Conservation (phyloP, 1,140 invertebrate species). For the Nylanderia fulva region DNA sequence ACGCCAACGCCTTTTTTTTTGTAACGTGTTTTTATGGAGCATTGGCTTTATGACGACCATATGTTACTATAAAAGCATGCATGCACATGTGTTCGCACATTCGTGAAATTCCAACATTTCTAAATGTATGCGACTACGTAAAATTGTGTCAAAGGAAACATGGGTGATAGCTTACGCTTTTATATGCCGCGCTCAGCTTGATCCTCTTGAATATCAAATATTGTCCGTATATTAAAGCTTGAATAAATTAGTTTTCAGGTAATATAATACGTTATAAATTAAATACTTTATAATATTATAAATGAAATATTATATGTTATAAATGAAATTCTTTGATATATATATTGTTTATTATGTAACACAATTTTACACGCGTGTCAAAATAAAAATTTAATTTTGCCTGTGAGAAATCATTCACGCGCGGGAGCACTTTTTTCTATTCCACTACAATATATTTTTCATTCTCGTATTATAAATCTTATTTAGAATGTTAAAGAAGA, state of each 20-base stretch:
- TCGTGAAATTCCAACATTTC: slow-evolving; percentile 39
- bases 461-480: slow-evolving; percentile 1
- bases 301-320: background rate
- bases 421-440: background rate
- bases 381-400: background rate
- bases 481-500: background rate
- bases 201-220: slow-evolving; percentile 21
- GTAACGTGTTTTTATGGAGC: slow-evolving; percentile 33
- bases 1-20: slow-evolving; percentile 29
- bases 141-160: slow-evolving; percentile 64
- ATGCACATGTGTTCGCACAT: background rate
- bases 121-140: slow-evolving; percentile 47
- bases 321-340: background rate
- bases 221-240: background rate
- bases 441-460: background rate
- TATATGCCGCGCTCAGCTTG: background rate
- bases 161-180: background rate
- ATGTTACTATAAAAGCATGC: slow-evolving; percentile 62
- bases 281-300: background rate
- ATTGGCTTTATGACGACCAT: slow-evolving; percentile 64
- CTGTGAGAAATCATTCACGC: background rate
- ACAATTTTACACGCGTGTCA: background rate
- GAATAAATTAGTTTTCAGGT: background rate
- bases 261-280: background rate
- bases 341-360: background rate